Base-by-base conservation (phyloP, 2,113 vertebrate genomes). In the Monarcha castaneiventris region DNA sequence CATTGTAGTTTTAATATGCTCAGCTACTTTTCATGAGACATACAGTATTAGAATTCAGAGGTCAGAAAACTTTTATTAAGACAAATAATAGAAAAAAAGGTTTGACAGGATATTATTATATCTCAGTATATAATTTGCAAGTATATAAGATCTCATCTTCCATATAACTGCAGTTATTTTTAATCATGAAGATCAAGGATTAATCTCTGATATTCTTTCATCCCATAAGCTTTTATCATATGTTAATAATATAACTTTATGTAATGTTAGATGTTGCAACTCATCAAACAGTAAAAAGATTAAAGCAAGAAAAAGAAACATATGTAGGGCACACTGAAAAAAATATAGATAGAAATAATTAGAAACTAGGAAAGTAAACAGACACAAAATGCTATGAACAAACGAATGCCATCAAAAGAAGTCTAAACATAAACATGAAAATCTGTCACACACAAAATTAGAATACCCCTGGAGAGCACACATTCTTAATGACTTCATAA, bases 221-320 rank as follows among this genome's bases (percentile, higher is more conserved):
- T 94, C 77, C 43, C 61, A 93, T 84, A 72, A 86, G 84, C 73
- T 93, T 97, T 94, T 89, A 90, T 94, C 83, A 41, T 87, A 86
- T 93, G 72, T 92, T 95, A 93, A 96, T 92, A 90, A 84, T 74
- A 75, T 49, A 93, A 93, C 71, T 94, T 91, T 95, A 90, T 94
- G 94, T 77, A 91, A 92, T 76, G 75, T 64, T 87, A 89, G 89
- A 86, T 89, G 71, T 72, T 94, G 62, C 59, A 94, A 81, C 39
- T 90, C 93, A 96, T 93, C 93, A 96, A 95, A 87, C 39, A 64
- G 88, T 27, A 75, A 29, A 87, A 94, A 95, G 92, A 97, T 89
- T 90, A 96, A 97, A 95, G 91, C 69, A 91, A 89, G 63, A 67
- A 87, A 78, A 84, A 78, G 49, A 77, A 95, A 94, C 85, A 89